A percentile compares a stretch with the other conserved stretches of the same genome.
Conservation (phyloP, 2,888 invertebrate species). For the Linnaemya tessellans region DNA sequence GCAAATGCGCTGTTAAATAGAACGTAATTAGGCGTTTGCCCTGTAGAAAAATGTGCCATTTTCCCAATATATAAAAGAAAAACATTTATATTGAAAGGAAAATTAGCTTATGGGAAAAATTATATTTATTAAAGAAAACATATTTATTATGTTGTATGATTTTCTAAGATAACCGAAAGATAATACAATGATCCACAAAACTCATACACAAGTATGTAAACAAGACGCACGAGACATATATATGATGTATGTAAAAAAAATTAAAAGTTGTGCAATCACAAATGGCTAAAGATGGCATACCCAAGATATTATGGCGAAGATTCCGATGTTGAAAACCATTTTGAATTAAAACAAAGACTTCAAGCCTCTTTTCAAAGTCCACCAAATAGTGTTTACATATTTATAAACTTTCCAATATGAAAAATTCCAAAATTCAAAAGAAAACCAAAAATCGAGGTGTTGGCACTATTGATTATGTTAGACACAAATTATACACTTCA, state of each 20-base stretch:
- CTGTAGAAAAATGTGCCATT: too few species aligned
- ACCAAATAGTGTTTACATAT: background rate
- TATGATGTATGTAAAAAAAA: too few species aligned
- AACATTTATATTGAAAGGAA: too few species aligned
- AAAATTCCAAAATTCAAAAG: slow-evolving; percentile 1
- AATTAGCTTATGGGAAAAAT: too few species aligned
- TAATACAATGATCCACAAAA: background rate
- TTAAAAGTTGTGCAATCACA: slow-evolving; percentile 1
- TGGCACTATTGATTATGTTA: slow-evolving; percentile 76
- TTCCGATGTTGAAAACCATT: background rate
- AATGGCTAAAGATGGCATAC: background rate
- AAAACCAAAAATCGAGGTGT: slow-evolving; percentile 70
- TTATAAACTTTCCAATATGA: background rate
- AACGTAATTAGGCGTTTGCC: too few species aligned
- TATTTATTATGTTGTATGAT: too few species aligned
- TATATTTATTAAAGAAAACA: too few species aligned
- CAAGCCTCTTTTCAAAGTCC: background rate
- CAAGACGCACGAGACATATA: background rate
- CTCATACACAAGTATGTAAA: background rate
- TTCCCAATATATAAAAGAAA: too few species aligned
- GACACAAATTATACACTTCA: slow-evolving; percentile 40
- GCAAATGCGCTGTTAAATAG: too few species aligned
- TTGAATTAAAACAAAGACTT: too few species aligned
- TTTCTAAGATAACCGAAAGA: background rate
- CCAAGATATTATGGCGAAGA: background rate